These are phyloP conservation scores for Pangasius larnaudii DNA, from an alignment of 2,797 vertebrate genomes.

Conservation along the genomic window DNA sequence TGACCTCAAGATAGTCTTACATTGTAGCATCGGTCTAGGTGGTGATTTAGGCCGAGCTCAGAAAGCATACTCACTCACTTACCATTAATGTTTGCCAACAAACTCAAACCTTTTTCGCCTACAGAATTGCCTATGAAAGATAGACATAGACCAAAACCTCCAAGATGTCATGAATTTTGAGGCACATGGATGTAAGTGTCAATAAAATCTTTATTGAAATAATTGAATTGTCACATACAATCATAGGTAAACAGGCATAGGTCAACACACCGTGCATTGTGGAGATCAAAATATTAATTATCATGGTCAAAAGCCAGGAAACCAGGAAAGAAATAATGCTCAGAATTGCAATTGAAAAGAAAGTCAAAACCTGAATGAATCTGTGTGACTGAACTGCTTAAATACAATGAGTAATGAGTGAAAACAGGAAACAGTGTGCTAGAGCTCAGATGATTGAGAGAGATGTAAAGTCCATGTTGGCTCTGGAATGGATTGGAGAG, in stretches of 20 bases:
- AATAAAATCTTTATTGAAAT: neutral
- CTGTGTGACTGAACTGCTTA: neutral
- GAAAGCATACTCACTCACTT: neutral
- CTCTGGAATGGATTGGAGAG: neutral
- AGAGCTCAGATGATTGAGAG: neutral
- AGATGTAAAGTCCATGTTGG: neutral
- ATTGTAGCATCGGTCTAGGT: neutral
- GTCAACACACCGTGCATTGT: neutral
- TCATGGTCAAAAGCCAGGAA: neutral
- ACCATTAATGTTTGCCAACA: neutral
- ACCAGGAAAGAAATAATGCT: neutral
- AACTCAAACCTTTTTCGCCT: neutral
- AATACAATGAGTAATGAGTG: too few relatives aligned
- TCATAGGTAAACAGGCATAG: neutral
- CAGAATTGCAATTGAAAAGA: neutral
- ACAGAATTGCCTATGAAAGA: neutral
- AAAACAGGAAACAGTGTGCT: neutral
- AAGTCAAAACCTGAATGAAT: neutral
- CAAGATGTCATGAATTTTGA: neutral
- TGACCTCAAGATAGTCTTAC: neutral
- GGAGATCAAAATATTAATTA: neutral
- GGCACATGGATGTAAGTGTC: neutral
- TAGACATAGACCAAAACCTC: neutral
- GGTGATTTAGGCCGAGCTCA: neutral
- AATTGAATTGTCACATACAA: neutral